phyloP scores from a whole-genome alignment of 2,113 vertebrate species.

The Mastomys natalensis region DNA sequence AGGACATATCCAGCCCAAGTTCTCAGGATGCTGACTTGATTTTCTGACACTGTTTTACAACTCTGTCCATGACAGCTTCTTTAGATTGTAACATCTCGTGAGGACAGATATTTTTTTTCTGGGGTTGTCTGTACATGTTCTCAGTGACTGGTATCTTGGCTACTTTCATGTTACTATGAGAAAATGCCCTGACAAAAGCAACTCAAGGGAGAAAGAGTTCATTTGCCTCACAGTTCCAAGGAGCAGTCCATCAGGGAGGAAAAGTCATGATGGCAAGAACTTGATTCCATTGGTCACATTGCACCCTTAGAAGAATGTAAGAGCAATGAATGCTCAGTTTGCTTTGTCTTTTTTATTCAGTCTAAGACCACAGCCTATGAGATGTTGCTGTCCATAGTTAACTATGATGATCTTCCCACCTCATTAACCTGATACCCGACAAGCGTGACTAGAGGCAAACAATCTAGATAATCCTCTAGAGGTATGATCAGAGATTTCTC shows the following conservation, averaged over 20 bases:
- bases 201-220: not conserved
- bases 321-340: not conserved
- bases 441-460: not conserved
- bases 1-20: not conserved
- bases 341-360: not conserved
- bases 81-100: not conserved
- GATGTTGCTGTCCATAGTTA: not conserved
- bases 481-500: too few relatives aligned
- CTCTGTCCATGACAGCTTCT: not conserved
- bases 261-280: not conserved
- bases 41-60: slow-evolving; percentile 1
- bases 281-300: not conserved
- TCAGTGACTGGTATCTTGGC: too few relatives aligned
- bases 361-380: not conserved
- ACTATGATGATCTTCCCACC: not conserved
- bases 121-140: not conserved
- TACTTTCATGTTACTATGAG: not conserved
- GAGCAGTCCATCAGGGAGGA: not conserved
- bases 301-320: not conserved
- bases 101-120: not conserved
- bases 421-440: not conserved
- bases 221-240: not conserved
- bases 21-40: not conserved
- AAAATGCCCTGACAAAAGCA: not conserved
- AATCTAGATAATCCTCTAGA: not conserved